Percentiles rank a stretch among this genome's conserved stretches.
phyloP scores from a whole-genome alignment of 1,140 invertebrate genomes.

The Anoplophora glabripennis region DNA sequence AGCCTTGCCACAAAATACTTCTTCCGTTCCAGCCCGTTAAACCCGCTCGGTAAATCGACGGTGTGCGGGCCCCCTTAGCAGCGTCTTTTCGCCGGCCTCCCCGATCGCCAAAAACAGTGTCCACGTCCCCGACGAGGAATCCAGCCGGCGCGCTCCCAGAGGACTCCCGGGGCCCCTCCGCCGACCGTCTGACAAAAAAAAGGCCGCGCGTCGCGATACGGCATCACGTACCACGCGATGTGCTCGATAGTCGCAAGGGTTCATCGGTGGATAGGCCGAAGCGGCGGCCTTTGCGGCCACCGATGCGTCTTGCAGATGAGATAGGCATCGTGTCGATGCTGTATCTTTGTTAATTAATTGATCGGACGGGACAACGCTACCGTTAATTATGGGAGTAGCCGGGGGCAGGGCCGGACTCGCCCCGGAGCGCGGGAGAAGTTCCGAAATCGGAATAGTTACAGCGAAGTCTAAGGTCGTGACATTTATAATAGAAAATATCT shows the following conservation, averaged over 20 bases:
- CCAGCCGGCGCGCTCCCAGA: background rate
- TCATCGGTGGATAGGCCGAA: too few species aligned
- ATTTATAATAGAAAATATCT: too few species aligned
- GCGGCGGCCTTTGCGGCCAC: too few species aligned
- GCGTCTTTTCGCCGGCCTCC: too few species aligned
- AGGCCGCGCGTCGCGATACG: background rate
- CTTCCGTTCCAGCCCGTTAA: too few species aligned
- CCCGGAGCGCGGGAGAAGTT: background rate
- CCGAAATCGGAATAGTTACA: too few species aligned
- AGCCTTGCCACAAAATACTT: too few species aligned
- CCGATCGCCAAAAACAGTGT: too few species aligned
- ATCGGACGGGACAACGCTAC: conserved; percentile 20
- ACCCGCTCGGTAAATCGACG: too few species aligned
- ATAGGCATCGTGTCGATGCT: conserved; percentile 23
- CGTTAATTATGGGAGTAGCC: conserved; percentile 23
- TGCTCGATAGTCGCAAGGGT: too few species aligned
- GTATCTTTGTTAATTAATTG: conserved; percentile 27
- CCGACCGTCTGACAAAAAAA: background rate
- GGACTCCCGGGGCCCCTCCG: background rate
- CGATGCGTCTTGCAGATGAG: conserved; percentile 5
- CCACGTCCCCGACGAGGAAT: background rate
- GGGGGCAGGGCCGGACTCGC: background rate
- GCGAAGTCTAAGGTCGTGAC: too few species aligned
- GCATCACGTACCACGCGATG: conserved; percentile 1
- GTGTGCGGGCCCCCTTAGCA: too few species aligned